Evolutionary conservation across 2,113 vertebrate species (phyloP).

Genomic region (Engystomops pustulosus): DNA sequence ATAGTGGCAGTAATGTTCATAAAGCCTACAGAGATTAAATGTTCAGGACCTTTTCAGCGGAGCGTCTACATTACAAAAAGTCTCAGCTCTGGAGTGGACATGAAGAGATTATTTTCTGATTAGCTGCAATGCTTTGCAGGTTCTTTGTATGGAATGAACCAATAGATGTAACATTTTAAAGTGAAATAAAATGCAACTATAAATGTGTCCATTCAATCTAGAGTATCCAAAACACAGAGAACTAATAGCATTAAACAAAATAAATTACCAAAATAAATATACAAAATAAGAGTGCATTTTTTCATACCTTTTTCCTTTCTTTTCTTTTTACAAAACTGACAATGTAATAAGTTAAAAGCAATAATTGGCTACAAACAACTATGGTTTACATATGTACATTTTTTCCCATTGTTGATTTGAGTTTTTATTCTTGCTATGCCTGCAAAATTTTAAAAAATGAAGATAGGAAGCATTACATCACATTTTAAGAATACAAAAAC

Average conservation of each 20-base stretch:
- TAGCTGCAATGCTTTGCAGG: constrained; percentile 12
- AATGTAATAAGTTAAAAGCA: constrained; percentile 29
- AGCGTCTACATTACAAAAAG: constrained; percentile 34
- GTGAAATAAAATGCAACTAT: constrained; percentile 21
- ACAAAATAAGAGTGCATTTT: constrained; percentile 25
- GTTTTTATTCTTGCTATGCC: not conserved
- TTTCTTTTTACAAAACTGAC: constrained; percentile 39
- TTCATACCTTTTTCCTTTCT: not conserved
- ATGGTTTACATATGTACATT: constrained; percentile 53
- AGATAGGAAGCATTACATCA: constrained; percentile 79
- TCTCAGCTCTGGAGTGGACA: not conserved
- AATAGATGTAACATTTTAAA: not conserved
- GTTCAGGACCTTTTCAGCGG: not conserved
- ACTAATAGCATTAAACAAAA: constrained; percentile 26
- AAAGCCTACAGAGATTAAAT: not conserved
- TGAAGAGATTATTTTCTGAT: not conserved
- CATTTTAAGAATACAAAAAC: constrained; percentile 80
- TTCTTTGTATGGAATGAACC: not conserved
- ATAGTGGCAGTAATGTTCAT: not conserved
- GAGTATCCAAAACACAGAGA: constrained; percentile 28
- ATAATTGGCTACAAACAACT: constrained; percentile 25
- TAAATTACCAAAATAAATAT: constrained; percentile 6
- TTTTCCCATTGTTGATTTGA: not conserved
- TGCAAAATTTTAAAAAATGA: constrained; percentile 70
- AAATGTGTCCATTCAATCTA: constrained; percentile 30